A percentile compares a stretch with the other conserved stretches of the same genome.
Evolutionary conservation across 2,797 vertebrate genomes (phyloP).

Genomic region (Sternarchorhynchus goeldii): DNA sequence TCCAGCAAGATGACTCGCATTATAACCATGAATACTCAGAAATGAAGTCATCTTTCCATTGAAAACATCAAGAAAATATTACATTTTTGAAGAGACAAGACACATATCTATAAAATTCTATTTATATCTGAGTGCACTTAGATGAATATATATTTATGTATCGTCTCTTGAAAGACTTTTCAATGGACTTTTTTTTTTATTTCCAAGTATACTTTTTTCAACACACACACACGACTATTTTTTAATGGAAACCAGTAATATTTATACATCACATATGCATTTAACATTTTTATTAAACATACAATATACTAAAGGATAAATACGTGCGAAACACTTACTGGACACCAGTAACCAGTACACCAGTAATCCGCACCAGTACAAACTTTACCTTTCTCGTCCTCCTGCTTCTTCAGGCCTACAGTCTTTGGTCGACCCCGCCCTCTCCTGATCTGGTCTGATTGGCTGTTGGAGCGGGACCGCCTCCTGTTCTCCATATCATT

Average conservation of each 20-base stretch:
- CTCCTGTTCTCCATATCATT: conserved; percentile 92
- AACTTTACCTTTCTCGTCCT: conserved; percentile 91
- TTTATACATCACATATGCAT: neutral
- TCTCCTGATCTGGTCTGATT: conserved; percentile 90
- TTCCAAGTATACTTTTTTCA: too few species aligned
- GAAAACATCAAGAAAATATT: neutral
- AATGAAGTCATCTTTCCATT: neutral
- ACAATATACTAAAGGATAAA: too few species aligned
- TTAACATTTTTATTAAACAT: neutral
- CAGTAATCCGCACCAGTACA: neutral
- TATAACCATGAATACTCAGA: neutral
- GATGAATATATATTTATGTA: too few species aligned
- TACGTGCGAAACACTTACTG: too few species aligned
- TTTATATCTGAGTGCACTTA: neutral
- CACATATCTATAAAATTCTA: neutral
- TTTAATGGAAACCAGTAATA: too few species aligned
- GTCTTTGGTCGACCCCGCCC: conserved; percentile 92
- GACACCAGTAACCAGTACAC: neutral
- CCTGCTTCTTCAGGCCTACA: conserved; percentile 89
- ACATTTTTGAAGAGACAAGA: too few species aligned
- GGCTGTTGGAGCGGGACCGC: conserved; percentile 87
- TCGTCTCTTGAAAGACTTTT: too few species aligned
- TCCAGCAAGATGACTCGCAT: neutral
- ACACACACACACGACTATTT: too few species aligned
- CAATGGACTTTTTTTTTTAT: too few species aligned